Percentiles rank a stretch among this genome's conserved stretches.
Conservation (phyloP, 1,140 invertebrate species). For the Augochlora pura region DNA sequence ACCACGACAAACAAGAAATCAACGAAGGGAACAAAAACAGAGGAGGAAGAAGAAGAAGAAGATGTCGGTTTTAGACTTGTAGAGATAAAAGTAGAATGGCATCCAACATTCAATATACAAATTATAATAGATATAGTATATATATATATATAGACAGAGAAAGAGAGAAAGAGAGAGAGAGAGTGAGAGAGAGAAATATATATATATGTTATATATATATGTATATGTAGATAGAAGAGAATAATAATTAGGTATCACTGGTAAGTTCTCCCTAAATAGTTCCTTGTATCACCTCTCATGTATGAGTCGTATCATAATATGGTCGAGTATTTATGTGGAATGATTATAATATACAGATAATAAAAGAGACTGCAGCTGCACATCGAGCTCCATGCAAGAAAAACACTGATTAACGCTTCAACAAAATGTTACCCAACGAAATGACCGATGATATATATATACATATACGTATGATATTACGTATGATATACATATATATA, state of each 20-base stretch:
- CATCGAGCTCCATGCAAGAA: constrained; percentile 80
- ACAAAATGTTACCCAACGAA: constrained; percentile 72
- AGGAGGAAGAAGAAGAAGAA: constrained; percentile 47
- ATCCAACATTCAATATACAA: constrained; percentile 76
- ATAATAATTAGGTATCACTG: not conserved
- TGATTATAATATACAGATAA: constrained; percentile 74
- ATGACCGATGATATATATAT: constrained; percentile 54
- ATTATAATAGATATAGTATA: constrained; percentile 55
- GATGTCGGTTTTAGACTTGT: constrained; percentile 56
- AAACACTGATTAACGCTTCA: constrained; percentile 78
- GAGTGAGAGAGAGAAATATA: constrained; percentile 27
- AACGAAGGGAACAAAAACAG: not conserved
- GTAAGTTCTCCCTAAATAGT: constrained; percentile 42
- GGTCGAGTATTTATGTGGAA: constrained; percentile 46
- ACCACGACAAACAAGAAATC: constrained; percentile 67
- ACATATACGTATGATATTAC: constrained; percentile 7
- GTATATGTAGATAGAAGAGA: not conserved
- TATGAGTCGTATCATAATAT: constrained; percentile 38
- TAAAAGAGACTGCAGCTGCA: constrained; percentile 77
- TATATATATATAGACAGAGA: constrained; percentile 22
- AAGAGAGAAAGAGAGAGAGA: not conserved
- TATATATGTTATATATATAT: not conserved
- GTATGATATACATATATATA: constrained; percentile 18
- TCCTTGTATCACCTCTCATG: constrained; percentile 49
- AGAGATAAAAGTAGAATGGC: constrained; percentile 65